A percentile compares a stretch with the other conserved stretches of the same genome.
Evolutionary conservation across 2,888 invertebrate genomes (phyloP).

Genomic region (Drosophila algonquin): DNA sequence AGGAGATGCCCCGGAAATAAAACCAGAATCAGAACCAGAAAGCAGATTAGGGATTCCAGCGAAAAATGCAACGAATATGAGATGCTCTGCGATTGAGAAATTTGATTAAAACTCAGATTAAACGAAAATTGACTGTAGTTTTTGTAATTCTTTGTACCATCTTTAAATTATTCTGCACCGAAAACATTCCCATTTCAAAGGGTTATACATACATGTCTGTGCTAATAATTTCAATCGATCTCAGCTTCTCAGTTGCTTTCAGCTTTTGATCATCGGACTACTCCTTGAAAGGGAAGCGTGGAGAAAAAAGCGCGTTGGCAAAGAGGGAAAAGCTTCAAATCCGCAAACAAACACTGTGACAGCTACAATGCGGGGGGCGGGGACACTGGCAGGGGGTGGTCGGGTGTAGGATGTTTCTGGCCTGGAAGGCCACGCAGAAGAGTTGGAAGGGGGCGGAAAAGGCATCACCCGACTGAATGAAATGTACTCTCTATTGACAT

Average conservation of each 20-base stretch:
- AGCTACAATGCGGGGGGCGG: slow-evolving; percentile 68
- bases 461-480: slow-evolving; percentile 68
- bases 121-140: no score
- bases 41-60: slow-evolving; percentile 24
- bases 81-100: slow-evolving; percentile 50
- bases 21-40: slow-evolving; percentile 40
- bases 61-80: slow-evolving; percentile 44
- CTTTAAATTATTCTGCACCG: no score
- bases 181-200: no score
- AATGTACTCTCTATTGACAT: slow-evolving; percentile 79
- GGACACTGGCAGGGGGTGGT: slow-evolving; percentile 25
- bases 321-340: slow-evolving; percentile 76
- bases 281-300: slow-evolving; percentile 19
- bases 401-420: neutral
- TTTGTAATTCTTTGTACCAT: no score
- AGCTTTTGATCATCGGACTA: neutral
- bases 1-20: slow-evolving; percentile 38
- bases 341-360: slow-evolving; percentile 79
- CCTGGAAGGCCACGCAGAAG: neutral
- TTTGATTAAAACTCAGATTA: accelerated
- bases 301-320: slow-evolving; percentile 54
- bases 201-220: no score
- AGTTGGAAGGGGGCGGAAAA: slow-evolving; percentile 21
- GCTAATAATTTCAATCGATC: neutral
- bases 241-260: neutral